Percentiles rank a stretch among this genome's conserved stretches.
Evolutionary conservation across 2,113 vertebrate genomes (phyloP).

Genomic region (Charina bottae): DNA sequence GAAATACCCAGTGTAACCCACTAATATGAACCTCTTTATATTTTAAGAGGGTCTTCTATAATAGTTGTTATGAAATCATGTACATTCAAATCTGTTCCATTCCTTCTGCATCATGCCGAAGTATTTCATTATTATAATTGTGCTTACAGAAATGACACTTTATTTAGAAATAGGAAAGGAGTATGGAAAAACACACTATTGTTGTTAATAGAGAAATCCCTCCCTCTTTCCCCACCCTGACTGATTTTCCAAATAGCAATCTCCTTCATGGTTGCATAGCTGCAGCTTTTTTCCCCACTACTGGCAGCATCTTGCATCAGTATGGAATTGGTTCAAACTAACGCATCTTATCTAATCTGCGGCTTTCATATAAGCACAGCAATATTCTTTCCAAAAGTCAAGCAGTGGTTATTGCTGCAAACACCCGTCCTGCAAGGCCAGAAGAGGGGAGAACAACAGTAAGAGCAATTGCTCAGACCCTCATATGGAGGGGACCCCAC

Average conservation of each 20-base stretch:
- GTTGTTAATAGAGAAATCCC: neutral
- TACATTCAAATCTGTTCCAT: constrained; percentile 47
- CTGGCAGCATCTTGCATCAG: neutral
- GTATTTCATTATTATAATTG: constrained; percentile 17
- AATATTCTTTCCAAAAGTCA: neutral
- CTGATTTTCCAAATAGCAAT: neutral
- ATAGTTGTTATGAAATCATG: constrained; percentile 37
- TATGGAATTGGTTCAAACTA: neutral
- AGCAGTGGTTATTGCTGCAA: neutral
- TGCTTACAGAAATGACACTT: constrained; percentile 11
- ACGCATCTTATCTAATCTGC: neutral
- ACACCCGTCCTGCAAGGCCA: neutral
- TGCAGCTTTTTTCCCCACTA: neutral
- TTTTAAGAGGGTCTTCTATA: constrained; percentile 14
- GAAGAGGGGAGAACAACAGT: neutral
- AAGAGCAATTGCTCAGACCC: neutral
- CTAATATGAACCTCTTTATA: neutral
- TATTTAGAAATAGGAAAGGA: neutral
- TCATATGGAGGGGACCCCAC: neutral
- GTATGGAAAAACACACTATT: neutral
- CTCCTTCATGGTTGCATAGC: neutral
- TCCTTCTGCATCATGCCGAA: constrained; percentile 33
- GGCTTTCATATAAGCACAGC: neutral
- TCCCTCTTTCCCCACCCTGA: neutral
- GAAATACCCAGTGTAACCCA: neutral